Evolutionary conservation across 2,888 invertebrate genomes (phyloP), one percentile per base, ranked within the genome.

Genomic region (Ethmia dodecea): DNA sequence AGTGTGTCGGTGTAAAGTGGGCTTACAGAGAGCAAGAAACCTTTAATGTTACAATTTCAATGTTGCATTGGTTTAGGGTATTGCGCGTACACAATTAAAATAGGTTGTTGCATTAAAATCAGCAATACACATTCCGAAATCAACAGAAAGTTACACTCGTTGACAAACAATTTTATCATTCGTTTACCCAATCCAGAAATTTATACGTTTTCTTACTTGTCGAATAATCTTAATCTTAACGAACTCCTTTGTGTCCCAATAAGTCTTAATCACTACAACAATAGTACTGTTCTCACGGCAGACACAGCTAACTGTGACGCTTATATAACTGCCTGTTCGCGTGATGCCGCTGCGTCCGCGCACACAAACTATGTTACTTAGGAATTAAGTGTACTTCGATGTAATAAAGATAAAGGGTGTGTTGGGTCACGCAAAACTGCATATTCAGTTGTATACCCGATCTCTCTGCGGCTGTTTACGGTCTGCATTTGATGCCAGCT

Each of bases 281-380:
- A 48, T 48, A 31, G 38, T 25, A 31, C 36, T 20, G 31, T 34
- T 52, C 52, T 38, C 52, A 52, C 52, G 52, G 35, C 38, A 41
- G 37, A 36, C 40, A 37, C 41, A 45, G 45, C 43, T 49, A 47
- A 44, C 45, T 39, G 47, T 35, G 33, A 31, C 34, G 31, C 42
- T 52, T 52, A 52, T 48, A 52, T 52, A 52, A 52, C 37, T 30
- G 26, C 24, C 14, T 20, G 39, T 35, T 35, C 36, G 49, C 47
- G 42, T 43, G 42, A 40, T 37, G n/a, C n/a, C n/a, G n/a, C n/a
- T n/a, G 43, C 40, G 35, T 42, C 40, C 35, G 36, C 37, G 40
- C 34, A 32, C 35, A 22, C 11, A 24, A 41, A 40, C 35, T 40
- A 38, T 37, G 42, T 32, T 36, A 36, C 27, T 40, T 40, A 31